Evolutionary conservation across 1,140 invertebrate genomes (phyloP), one percentile per base, ranked within the genome.

Genomic region (Mactra quadrangularis): DNA sequence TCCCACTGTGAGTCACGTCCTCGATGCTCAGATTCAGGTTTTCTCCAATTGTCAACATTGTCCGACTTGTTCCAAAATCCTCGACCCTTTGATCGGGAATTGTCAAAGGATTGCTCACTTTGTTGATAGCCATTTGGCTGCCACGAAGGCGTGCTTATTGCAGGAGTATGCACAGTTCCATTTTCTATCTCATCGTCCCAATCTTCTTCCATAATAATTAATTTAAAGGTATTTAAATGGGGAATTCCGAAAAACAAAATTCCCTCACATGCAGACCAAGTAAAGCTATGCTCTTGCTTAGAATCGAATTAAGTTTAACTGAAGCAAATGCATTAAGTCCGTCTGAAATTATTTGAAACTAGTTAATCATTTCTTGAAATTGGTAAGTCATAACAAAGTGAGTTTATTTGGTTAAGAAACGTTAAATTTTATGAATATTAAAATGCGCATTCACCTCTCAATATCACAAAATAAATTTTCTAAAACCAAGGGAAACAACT

Each of bases 141-240:
- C 31, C 47, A 29, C 0, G 25, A 7, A 3, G 33, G 27, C 25
- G 41, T 52, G 35, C 50, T 59, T 33, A 53, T 68, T 76, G 47
- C 55, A 9, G 45, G 47, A 29, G 60, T 35, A 35, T 15, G 19
- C 3, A 45, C 3, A 38, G 25, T 13, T 57, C 55, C 64, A 38
- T 35, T 79, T 55, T 55, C 64, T 25, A 85, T 81, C 47, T 85
- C 86, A 17, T 72, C 75, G 35, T 87, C 86, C 86, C 86, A 87
- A 50, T 87, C 84, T 62, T 86, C 78, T 68, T 82, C 81, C 64
- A 68, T 68, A 22, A 7, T 41, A 7, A 6, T 7, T 15, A 41
- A 35, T 50, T 50, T 50, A 33, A 62, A 29, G 25, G 35, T n/a
- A n/a, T n/a, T n/a, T n/a, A n/a, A 45, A 15, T 45, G 35, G 29